phyloP scores from a whole-genome alignment of 2,797 vertebrate genomes.

The Craterocephalus amniculus region DNA sequence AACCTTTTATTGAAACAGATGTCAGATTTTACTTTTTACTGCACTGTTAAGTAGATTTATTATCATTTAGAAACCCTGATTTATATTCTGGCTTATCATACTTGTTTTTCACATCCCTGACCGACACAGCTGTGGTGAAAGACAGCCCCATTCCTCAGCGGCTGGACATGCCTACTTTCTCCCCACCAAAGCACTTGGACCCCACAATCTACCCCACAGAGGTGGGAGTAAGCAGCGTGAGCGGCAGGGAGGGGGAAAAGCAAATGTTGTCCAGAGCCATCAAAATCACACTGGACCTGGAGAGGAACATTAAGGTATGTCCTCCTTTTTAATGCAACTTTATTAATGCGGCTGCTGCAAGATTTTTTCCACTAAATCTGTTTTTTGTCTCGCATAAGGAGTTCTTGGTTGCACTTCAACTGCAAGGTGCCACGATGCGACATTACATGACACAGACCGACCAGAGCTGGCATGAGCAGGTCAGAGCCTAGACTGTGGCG shows the following conservation, averaged over 20 bases:
- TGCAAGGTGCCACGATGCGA: constrained; percentile 90
- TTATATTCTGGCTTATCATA: not conserved
- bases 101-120: not conserved
- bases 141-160: constrained; percentile 80
- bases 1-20: not conserved
- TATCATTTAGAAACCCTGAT: not conserved
- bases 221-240: constrained; percentile 85
- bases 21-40: not conserved
- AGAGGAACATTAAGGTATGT: constrained; percentile 89
- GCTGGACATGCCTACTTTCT: constrained; percentile 87
- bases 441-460: constrained; percentile 86
- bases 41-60: not conserved
- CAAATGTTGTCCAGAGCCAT: constrained; percentile 92
- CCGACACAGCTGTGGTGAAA: constrained; percentile 82
- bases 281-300: constrained; percentile 89
- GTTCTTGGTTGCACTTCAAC: constrained; percentile 90
- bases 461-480: constrained; percentile 94
- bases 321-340: not conserved
- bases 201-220: constrained; percentile 91
- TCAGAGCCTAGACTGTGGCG: constrained; percentile 37
- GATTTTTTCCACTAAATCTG: not conserved
- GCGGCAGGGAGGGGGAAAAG: constrained; percentile 75
- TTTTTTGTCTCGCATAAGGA: constrained; percentile 77
- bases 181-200: constrained; percentile 83
- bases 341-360: not conserved